Percentiles rank a stretch among this genome's conserved stretches.
Evolutionary conservation across 2,888 invertebrate genomes (phyloP).

Genomic region (Eremobia ochroleuca): DNA sequence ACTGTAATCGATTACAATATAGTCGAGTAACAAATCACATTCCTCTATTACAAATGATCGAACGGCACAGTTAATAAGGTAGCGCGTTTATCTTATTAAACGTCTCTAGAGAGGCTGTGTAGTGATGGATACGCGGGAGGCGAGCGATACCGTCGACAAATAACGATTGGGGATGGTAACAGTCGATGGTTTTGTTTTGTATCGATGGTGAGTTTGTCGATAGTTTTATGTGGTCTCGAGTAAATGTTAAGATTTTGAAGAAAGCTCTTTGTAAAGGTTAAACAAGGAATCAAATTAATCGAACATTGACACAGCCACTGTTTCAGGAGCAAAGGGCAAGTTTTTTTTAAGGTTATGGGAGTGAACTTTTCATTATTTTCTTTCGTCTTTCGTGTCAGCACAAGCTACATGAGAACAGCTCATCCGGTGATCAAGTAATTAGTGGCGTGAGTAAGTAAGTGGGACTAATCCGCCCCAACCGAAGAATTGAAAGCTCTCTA

Average conservation of each 20-base stretch:
- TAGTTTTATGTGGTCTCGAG: background rate
- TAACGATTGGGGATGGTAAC: constrained; percentile 75
- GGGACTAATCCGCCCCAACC: no score
- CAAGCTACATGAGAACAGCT: background rate
- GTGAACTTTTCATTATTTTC: background rate
- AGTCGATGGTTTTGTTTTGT: constrained; percentile 66
- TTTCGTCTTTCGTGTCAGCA: background rate
- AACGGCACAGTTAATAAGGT: constrained; percentile 84
- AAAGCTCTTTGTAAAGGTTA: background rate
- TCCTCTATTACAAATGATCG: constrained; percentile 77
- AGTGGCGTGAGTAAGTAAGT: background rate
- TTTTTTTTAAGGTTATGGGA: background rate
- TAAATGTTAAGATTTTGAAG: background rate
- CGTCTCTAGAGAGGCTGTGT: constrained; percentile 68
- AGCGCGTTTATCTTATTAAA: constrained; percentile 85
- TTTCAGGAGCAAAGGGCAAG: background rate
- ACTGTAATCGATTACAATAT: constrained; percentile 69
- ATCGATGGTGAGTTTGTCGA: constrained; percentile 54
- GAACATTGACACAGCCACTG: background rate
- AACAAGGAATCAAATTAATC: background rate
- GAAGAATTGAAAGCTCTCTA: background rate
- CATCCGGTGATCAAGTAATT: background rate
- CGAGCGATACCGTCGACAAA: constrained; percentile 83
- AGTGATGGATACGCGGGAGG: constrained; percentile 85
- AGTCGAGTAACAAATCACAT: constrained; percentile 68